Conservation (phyloP, 2,797 vertebrate species). For the Chloroceryle inda region DNA sequence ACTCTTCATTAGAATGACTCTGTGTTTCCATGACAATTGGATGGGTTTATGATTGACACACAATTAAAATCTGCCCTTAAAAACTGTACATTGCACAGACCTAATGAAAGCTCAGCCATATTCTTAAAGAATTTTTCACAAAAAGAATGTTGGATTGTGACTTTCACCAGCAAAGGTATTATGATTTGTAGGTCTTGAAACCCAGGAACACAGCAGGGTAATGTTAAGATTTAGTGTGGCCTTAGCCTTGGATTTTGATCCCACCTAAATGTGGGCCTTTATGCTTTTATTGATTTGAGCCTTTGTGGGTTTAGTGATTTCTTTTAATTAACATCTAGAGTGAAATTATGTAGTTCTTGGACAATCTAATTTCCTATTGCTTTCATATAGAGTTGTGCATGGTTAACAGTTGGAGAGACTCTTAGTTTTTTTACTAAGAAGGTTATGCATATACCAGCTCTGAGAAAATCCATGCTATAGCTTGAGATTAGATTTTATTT, state of each 20-base stretch:
- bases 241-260: neutral
- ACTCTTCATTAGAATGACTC: neutral
- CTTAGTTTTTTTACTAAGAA: neutral
- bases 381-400: neutral
- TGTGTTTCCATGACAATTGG: slow-evolving; percentile 60
- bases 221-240: neutral
- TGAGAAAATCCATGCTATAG: neutral
- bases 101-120: neutral
- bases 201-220: neutral
- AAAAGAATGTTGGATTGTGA: neutral
- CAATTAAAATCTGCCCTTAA: slow-evolving; percentile 8
- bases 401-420: neutral
- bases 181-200: neutral
- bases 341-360: neutral
- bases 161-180: neutral
- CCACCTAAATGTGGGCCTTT: neutral
- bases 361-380: neutral
- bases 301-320: neutral
- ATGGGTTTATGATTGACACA: slow-evolving; percentile 46
- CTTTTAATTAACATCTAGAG: slow-evolving; percentile 1
- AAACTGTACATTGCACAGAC: neutral
- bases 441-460: neutral
- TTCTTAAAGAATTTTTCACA: neutral
- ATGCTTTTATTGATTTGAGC: neutral
- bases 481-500: neutral